Percentiles rank a stretch among this genome's conserved stretches.
Evolutionary conservation across 2,797 vertebrate genomes (phyloP).

Genomic region (Sciurus vulgaris): DNA sequence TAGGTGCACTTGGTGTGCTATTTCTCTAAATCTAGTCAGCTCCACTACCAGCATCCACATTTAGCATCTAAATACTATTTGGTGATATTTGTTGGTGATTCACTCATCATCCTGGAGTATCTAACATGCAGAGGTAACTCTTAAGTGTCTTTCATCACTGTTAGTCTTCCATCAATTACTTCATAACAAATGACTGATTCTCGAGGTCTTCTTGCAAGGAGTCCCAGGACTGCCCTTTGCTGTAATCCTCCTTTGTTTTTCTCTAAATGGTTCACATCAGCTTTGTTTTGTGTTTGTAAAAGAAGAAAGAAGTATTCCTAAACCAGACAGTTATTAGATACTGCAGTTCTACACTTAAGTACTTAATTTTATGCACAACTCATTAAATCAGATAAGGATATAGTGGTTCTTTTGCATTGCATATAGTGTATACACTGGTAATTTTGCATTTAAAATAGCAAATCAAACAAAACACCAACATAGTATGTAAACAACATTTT

Average conservation of each 20-base stretch:
- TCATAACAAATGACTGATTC: not conserved
- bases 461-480: not conserved
- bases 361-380: not conserved
- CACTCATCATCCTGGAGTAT: not conserved
- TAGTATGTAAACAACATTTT: constrained; percentile 16
- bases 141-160: not conserved
- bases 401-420: not conserved
- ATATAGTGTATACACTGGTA: not conserved
- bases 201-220: not conserved
- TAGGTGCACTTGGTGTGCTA: not conserved
- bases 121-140: not conserved
- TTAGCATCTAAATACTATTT: not conserved
- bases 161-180: not conserved
- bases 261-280: not conserved
- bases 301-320: not conserved
- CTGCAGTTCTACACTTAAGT: not conserved
- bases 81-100: not conserved
- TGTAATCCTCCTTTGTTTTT: not conserved
- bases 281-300: not conserved
- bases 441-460: not conserved
- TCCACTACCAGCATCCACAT: not conserved
- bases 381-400: not conserved
- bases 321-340: not conserved
- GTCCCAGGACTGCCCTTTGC: not conserved
- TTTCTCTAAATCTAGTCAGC: not conserved